A percentile compares a stretch with the other conserved stretches of the same genome.
Conservation (phyloP, 1,140 invertebrate genomes). For the Proctacanthus coquilletti region DNA sequence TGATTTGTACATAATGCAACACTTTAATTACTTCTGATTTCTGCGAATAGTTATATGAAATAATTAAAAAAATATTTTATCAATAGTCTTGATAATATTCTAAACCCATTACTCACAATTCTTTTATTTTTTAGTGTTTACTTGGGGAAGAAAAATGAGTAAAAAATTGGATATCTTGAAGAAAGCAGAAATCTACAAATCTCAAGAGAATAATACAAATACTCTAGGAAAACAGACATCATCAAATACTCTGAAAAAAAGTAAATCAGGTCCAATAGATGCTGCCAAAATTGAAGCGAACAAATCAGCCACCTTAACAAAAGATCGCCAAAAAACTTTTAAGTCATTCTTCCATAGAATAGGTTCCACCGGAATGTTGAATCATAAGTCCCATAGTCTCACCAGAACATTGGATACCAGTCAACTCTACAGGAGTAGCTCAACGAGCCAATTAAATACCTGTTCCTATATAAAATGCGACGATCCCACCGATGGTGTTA, state of each 20-base stretch:
- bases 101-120: too few species aligned
- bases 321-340: slow-evolving; percentile 34
- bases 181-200: slow-evolving; percentile 46
- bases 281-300: slow-evolving; percentile 13
- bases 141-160: slow-evolving; percentile 65
- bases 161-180: slow-evolving; percentile 60
- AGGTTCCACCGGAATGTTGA: slow-evolving; percentile 59
- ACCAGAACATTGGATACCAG: slow-evolving; percentile 30
- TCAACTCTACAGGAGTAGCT: slow-evolving; percentile 55
- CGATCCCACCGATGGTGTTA: slow-evolving; percentile 60
- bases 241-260: slow-evolving; percentile 20
- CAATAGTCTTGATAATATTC: too few species aligned
- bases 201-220: slow-evolving; percentile 16
- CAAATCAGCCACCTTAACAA: slow-evolving; percentile 11
- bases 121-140: slow-evolving; percentile 42
- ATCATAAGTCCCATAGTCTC: slow-evolving; percentile 35
- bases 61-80: too few species aligned
- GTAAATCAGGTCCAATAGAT: slow-evolving; percentile 25
- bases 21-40: too few species aligned
- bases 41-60: too few species aligned
- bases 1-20: too few species aligned
- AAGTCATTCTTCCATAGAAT: slow-evolving; percentile 58
- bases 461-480: slow-evolving; percentile 58
- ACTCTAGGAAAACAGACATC: slow-evolving; percentile 12
- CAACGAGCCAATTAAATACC: slow-evolving; percentile 51